Conservation (phyloP, 2,113 vertebrate genomes). For the Colaptes auratus region DNA sequence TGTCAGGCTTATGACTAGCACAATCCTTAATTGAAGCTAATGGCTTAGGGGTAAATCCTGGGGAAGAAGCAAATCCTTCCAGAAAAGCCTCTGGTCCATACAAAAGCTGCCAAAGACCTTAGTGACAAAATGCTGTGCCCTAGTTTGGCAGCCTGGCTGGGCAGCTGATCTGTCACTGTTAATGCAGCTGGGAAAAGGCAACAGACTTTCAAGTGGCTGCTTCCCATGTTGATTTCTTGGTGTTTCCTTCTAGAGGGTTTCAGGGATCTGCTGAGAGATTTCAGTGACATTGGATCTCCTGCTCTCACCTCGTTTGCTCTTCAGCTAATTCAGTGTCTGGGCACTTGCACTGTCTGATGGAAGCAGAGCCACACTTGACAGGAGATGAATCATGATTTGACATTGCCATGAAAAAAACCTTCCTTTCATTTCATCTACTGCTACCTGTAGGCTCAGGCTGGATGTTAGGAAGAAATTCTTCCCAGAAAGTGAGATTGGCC, state of each 20-base stretch:
- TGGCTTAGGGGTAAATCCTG: slow-evolving; percentile 6
- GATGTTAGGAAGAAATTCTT: no score
- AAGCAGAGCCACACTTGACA: accelerated
- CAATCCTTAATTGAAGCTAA: slow-evolving; percentile 32
- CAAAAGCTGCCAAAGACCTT: slow-evolving; percentile 9
- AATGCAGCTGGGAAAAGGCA: background rate
- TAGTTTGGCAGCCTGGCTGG: background rate
- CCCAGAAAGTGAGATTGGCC: no score
- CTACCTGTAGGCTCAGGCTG: no score
- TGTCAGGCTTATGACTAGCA: background rate
- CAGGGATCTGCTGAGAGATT: background rate
- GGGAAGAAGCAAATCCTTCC: slow-evolving; percentile 10
- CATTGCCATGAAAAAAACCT: background rate
- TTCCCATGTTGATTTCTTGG: background rate
- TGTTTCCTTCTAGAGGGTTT: background rate
- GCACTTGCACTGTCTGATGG: background rate
- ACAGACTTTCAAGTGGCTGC: background rate
- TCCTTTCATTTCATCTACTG: background rate
- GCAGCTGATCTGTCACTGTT: background rate
- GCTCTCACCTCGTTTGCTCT: background rate
- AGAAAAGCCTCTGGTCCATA: background rate
- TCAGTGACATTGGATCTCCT: background rate
- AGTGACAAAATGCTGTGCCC: slow-evolving; percentile 12
- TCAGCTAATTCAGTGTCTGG: background rate
- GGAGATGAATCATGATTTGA: background rate